A percentile compares a stretch with the other conserved stretches of the same genome.
Conservation (phyloP, 2,797 vertebrate genomes). For the Manis pentadactyla region DNA sequence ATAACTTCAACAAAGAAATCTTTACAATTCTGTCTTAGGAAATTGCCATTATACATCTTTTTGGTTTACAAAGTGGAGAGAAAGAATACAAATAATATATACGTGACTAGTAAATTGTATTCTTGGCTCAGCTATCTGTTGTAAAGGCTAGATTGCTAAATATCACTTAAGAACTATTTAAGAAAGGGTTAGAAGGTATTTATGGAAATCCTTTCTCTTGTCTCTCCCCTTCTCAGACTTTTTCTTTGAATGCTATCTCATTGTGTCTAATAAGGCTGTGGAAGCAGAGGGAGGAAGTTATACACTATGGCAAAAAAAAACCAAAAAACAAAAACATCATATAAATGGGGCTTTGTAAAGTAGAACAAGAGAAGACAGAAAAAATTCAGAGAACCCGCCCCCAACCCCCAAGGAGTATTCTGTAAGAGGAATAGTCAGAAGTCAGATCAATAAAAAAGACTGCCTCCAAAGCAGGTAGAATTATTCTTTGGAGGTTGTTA, state of each 20-base stretch:
- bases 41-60: not conserved
- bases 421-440: not conserved
- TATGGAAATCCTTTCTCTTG: slow-evolving; percentile 42
- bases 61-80: slow-evolving; percentile 48
- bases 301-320: not conserved
- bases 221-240: not conserved
- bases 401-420: not conserved
- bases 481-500: slow-evolving; percentile 38
- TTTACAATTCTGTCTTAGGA: slow-evolving; percentile 55
- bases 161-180: slow-evolving; percentile 14
- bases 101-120: slow-evolving; percentile 27
- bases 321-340: not conserved
- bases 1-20: slow-evolving; percentile 23
- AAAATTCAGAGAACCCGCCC: not conserved
- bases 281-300: slow-evolving; percentile 49
- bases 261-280: slow-evolving; percentile 36
- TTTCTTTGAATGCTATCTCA: slow-evolving; percentile 47
- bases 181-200: slow-evolving; percentile 26
- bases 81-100: slow-evolving; percentile 18
- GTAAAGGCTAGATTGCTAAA: slow-evolving; percentile 55
- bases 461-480: not conserved
- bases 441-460: not conserved
- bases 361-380: not conserved
- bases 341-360: slow-evolving; percentile 38
- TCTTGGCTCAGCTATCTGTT: slow-evolving; percentile 9